phyloP scores from a whole-genome alignment of 1,140 invertebrate genomes.

The Charaxes varanes region DNA sequence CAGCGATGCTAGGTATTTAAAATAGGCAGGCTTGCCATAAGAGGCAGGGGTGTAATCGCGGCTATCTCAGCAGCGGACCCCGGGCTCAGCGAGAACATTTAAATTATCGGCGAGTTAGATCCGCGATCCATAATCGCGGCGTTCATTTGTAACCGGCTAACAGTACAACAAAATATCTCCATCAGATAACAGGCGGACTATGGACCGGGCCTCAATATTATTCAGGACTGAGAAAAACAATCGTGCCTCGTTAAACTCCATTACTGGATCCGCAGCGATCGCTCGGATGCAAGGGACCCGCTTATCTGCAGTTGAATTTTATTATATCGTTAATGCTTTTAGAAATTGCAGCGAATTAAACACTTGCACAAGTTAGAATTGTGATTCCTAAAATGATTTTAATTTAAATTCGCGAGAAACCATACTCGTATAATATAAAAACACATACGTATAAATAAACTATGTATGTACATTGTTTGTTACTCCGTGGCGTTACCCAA shows the following conservation, averaged over 20 bases:
- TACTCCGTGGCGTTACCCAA: too few species aligned
- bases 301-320: constrained; percentile 40
- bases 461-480: too few species aligned
- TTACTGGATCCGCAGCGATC: constrained; percentile 58
- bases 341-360: constrained; percentile 13
- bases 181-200: constrained; percentile 54
- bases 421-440: too few species aligned
- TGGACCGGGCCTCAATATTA: constrained; percentile 62
- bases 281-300: constrained; percentile 39
- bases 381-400: too few species aligned
- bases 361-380: too few species aligned
- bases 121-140: constrained; percentile 57
- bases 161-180: constrained; percentile 63
- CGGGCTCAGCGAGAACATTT: constrained; percentile 58
- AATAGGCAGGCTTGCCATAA: constrained; percentile 10
- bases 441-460: too few species aligned
- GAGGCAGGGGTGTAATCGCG: constrained; percentile 12
- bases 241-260: constrained; percentile 68
- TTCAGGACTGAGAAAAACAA: constrained; percentile 72
- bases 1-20: constrained; percentile 1
- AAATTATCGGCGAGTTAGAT: constrained; percentile 64
- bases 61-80: constrained; percentile 23
- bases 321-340: constrained; percentile 32
- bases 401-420: too few species aligned
- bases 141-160: constrained; percentile 65